phyloP scores from a whole-genome alignment of 2,888 invertebrate species.

The Megalurothrips usitatus region DNA sequence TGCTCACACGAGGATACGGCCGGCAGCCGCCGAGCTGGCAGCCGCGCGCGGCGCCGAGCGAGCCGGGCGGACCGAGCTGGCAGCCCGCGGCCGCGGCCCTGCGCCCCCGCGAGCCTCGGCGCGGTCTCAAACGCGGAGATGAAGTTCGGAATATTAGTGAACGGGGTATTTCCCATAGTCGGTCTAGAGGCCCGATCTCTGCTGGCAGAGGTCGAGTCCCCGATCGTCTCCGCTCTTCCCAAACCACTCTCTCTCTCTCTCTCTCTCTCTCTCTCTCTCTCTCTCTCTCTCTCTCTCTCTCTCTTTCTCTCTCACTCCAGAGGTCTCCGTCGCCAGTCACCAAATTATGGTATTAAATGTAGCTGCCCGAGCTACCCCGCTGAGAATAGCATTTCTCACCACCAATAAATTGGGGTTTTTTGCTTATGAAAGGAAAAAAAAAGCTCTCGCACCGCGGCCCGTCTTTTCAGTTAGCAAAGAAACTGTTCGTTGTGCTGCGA shows the following conservation, averaged over 20 bases:
- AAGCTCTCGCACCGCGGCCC: too few species aligned
- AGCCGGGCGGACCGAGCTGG: too few species aligned
- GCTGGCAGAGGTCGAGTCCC: background rate
- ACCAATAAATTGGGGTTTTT: too few species aligned
- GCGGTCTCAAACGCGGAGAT: background rate
- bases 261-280: background rate
- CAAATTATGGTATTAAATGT: too few species aligned
- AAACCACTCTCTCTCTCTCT: background rate
- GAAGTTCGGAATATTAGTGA: background rate
- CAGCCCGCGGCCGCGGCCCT: background rate
- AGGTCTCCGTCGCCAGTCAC: background rate
- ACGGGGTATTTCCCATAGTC: too few species aligned
- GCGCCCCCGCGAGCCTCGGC: background rate
- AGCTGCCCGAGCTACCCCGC: too few species aligned
- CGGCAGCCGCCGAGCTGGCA: background rate
- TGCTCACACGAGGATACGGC: background rate
- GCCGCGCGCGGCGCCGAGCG: too few species aligned
- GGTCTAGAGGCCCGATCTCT: too few species aligned
- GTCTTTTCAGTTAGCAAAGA: too few species aligned
- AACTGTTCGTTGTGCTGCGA: too few species aligned
- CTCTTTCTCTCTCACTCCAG: background rate
- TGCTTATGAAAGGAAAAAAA: too few species aligned
- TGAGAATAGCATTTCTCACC: too few species aligned
- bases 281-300: background rate
- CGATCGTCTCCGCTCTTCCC: background rate